Percentiles rank a stretch among this genome's conserved stretches.
Evolutionary conservation across 2,797 vertebrate genomes (phyloP).

Genomic region (Sylvilagus floridanus): DNA sequence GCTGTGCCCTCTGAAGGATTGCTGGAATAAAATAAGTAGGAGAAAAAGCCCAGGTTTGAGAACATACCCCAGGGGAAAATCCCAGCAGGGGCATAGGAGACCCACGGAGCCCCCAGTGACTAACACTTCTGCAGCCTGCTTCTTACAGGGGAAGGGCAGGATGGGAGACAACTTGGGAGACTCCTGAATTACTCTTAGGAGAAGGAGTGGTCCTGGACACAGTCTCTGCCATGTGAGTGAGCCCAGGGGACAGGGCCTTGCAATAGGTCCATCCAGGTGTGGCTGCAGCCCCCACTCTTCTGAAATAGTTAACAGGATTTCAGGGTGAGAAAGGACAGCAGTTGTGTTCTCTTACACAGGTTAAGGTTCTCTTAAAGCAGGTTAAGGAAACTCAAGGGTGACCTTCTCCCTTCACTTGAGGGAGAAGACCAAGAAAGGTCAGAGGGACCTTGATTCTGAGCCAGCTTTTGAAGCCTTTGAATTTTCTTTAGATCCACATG

Average conservation of each 20-base stretch:
- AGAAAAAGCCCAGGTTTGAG: neutral
- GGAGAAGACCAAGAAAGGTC: neutral
- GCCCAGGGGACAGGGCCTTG: no score
- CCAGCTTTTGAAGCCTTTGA: neutral
- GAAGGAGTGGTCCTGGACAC: neutral
- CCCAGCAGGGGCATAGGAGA: neutral
- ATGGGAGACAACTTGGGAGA: neutral
- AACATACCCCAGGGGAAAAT: neutral
- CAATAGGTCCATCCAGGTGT: neutral
- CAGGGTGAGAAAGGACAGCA: neutral
- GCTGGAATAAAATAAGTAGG: neutral
- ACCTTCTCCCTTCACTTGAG: neutral
- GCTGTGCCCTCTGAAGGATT: neutral
- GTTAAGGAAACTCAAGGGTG: neutral
- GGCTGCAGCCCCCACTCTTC: neutral
- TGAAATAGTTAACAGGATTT: neutral
- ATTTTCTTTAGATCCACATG: neutral
- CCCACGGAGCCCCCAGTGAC: neutral
- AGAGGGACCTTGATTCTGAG: neutral
- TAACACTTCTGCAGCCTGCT: neutral
- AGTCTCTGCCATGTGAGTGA: neutral
- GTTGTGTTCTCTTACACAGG: neutral
- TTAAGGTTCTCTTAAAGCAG: neutral
- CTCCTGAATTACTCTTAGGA: neutral
- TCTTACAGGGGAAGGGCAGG: neutral